Conservation (phyloP, 2,888 invertebrate genomes). For the Ecliptopera silaceata region DNA sequence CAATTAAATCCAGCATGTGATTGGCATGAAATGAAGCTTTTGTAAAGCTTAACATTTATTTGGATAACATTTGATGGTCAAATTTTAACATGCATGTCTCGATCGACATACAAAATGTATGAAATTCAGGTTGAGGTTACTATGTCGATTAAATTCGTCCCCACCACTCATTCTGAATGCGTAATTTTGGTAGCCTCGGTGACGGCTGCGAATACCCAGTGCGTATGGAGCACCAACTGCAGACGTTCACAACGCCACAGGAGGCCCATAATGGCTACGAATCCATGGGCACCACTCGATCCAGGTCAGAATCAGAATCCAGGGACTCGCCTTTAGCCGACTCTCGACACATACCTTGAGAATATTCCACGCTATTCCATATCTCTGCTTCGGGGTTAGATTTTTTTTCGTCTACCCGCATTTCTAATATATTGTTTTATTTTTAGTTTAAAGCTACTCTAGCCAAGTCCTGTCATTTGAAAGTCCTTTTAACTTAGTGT, state of each 20-base stretch:
- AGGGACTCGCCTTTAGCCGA: slow-evolving; percentile 48
- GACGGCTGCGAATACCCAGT: slow-evolving; percentile 94
- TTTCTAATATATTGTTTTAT: slow-evolving; percentile 13
- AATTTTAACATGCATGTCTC: slow-evolving; percentile 8
- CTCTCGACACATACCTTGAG: slow-evolving; percentile 73
- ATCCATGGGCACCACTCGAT: slow-evolving; percentile 94
- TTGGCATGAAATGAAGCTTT: background rate
- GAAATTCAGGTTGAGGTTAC: background rate
- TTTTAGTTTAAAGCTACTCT: background rate
- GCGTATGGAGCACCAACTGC: slow-evolving; percentile 85
- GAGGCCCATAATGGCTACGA: slow-evolving; percentile 86
- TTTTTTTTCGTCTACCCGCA: slow-evolving; percentile 13
- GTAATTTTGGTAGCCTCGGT: slow-evolving; percentile 87
- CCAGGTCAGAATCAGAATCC: slow-evolving; percentile 86
- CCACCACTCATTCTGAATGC: slow-evolving; percentile 38
- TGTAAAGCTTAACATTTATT: background rate
- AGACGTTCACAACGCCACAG: slow-evolving; percentile 71
- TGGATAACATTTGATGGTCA: background rate
- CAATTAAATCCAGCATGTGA: slow-evolving; percentile 6
- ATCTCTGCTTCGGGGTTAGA: slow-evolving; percentile 5
- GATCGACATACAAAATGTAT: background rate
- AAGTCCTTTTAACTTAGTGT: background rate
- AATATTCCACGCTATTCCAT: slow-evolving; percentile 33
- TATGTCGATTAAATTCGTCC: slow-evolving; percentile 30
- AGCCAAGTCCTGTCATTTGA: slow-evolving; percentile 11